Base-by-base conservation (phyloP, 2,888 invertebrate genomes). In the Campoplex capitator region DNA sequence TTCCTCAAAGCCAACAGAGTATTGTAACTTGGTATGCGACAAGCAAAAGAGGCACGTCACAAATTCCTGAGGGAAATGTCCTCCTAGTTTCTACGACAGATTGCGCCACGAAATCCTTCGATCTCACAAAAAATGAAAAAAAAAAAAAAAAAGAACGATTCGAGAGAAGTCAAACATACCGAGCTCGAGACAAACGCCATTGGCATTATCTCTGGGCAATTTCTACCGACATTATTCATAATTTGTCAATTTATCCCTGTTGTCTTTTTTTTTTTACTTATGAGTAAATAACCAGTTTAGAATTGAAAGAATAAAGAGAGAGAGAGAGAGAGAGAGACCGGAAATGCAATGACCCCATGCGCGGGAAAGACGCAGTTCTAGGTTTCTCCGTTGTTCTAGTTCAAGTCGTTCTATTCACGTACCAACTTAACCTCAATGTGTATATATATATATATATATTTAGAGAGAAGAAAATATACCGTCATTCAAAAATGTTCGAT, bases 291-390 rank as follows among this genome's bases (percentile, higher is more conserved):
- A 58, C 58, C 18, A 56, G 56, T 42, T 51, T 56, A 23, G 54
- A 38, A 51, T n/a, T 42, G 71, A 71, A 48, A 51, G 45, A 71
- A n/a, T 38, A 32, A 58, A 7, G n/a, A 45, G 23, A 51, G 35
- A 71, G 23, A 58, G 7, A 75, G 28, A 62, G 38, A 62, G 28
- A 42, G 9, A 45, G 76, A 76, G 73, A 82, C 78, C 82, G 85
- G 78, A 85, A 78, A 83, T 83, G 68, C 85, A 85, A 75, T 75
- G 78, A 83, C 78, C 78, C 78, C 76, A 73, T 80, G 73, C 73
- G 76, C 81, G 85, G 84, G 84, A 84, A 80, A 84, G 73, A 65
- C 48, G 71, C 42, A 51, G 38, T 62, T 68, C 67, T 58, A 38
- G 38, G 67, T 74, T 56, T 51, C 78, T 79, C 84, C 84, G 84